These are phyloP conservation scores for Tinea trinotella DNA, from an alignment of 2,888 invertebrate genomes.

Conservation along the genomic window DNA sequence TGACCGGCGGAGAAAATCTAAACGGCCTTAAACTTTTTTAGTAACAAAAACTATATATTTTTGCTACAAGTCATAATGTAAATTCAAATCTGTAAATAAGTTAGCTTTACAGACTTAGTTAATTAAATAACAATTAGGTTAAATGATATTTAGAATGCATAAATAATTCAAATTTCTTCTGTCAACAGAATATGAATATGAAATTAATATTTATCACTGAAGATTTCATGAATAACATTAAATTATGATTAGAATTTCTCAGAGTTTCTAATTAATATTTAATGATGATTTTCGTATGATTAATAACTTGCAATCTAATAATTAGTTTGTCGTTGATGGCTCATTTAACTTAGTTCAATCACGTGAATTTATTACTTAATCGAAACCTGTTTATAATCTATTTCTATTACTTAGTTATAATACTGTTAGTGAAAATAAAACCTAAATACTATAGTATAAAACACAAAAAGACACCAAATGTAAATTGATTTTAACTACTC, in stretches of 20 bases:
- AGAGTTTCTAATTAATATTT: neutral
- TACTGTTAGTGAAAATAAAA: neutral
- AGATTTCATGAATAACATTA: neutral
- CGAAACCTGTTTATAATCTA: neutral
- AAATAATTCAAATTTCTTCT: too few species aligned
- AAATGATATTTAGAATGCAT: too few species aligned
- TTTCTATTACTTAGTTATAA: too few species aligned
- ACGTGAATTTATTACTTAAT: neutral
- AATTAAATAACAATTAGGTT: too few species aligned
- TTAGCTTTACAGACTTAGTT: too few species aligned
- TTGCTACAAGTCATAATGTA: too few species aligned
- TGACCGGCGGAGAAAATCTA: too few species aligned
- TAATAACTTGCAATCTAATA: constrained; percentile 1
- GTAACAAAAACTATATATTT: too few species aligned
- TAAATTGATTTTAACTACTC: constrained; percentile 1
- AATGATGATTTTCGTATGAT: neutral
- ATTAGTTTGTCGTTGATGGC: constrained; percentile 7
- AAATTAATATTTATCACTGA: neutral
- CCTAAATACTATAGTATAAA: too few species aligned
- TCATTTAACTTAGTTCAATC: neutral
- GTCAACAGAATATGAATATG: neutral
- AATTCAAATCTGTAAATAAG: too few species aligned
- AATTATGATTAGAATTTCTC: neutral
- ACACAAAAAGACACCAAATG: constrained; percentile 1
- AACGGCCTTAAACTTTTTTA: too few species aligned